Evolutionary conservation across 2,113 vertebrate species (phyloP).

Genomic region (Podocnemis expansa): DNA sequence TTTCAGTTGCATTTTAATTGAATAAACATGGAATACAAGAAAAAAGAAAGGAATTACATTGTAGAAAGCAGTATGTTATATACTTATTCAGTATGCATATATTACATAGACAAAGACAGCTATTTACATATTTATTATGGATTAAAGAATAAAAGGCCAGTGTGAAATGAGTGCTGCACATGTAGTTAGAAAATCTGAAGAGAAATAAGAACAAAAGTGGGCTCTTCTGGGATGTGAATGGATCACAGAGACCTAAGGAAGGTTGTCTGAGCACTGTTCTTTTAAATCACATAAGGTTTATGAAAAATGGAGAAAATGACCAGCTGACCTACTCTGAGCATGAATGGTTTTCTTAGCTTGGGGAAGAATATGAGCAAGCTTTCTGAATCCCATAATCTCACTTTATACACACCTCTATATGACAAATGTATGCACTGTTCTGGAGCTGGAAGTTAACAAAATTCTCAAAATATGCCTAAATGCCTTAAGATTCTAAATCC

Average conservation of each 20-base stretch:
- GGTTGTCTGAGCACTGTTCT: neutral
- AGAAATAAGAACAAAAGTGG: neutral
- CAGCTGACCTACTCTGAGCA: neutral
- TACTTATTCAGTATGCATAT: neutral
- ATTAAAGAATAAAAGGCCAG: neutral
- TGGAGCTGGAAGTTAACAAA: neutral
- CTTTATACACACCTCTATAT: neutral
- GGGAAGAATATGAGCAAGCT: neutral
- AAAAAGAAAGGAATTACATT: neutral
- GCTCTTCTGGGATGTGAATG: neutral
- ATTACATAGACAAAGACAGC: neutral
- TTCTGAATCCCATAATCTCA: neutral
- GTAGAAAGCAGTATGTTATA: neutral
- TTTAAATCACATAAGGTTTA: neutral
- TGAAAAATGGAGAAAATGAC: neutral
- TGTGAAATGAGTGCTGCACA: neutral
- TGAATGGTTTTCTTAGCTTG: neutral
- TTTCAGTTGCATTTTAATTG: neutral
- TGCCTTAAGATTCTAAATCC: neutral
- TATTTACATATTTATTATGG: neutral
- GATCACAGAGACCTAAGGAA: neutral
- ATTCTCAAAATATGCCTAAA: neutral
- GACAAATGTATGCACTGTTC: neutral
- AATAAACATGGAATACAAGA: neutral
- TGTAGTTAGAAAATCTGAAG: neutral